Conservation (phyloP, 2,888 invertebrate genomes). For the Druceiella hillmani region DNA sequence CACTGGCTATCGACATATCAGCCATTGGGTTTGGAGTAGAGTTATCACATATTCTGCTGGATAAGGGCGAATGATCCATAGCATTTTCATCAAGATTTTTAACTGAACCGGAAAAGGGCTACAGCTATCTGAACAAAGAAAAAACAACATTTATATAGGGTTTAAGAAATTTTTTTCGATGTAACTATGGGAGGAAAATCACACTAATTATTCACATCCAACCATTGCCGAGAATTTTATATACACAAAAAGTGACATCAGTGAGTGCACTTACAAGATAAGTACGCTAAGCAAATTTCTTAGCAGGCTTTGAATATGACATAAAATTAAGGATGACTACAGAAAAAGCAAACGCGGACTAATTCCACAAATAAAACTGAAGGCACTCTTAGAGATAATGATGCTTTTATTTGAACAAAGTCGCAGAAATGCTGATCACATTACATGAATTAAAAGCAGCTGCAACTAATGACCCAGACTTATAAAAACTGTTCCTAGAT, state of each 20-base stretch:
- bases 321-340: conserved; percentile 19
- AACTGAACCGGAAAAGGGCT: conserved; percentile 28
- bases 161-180: conserved; percentile 30
- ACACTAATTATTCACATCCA: conserved; percentile 30
- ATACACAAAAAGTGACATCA: conserved; percentile 25
- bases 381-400: conserved; percentile 8
- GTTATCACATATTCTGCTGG: conserved; percentile 26
- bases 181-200: conserved; percentile 30
- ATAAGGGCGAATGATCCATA: conserved; percentile 30
- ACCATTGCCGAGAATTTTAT: conserved; percentile 29
- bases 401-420: conserved; percentile 20
- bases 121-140: conserved; percentile 32
- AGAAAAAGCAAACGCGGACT: conserved; percentile 16
- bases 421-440: conserved; percentile 14
- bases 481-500: conserved; percentile 10
- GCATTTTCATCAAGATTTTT: conserved; percentile 30
- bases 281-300: conserved; percentile 23
- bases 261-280: conserved; percentile 20
- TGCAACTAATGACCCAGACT: conserved; percentile 13
- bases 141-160: conserved; percentile 29
- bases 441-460: conserved; percentile 8
- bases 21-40: conserved; percentile 30
- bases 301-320: conserved; percentile 23
- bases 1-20: conserved; percentile 30
- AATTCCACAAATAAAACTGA: conserved; percentile 1